These are phyloP conservation scores for Tricholauxania praeusta DNA, from an alignment of 2,888 invertebrate genomes.

Conservation along the genomic window DNA sequence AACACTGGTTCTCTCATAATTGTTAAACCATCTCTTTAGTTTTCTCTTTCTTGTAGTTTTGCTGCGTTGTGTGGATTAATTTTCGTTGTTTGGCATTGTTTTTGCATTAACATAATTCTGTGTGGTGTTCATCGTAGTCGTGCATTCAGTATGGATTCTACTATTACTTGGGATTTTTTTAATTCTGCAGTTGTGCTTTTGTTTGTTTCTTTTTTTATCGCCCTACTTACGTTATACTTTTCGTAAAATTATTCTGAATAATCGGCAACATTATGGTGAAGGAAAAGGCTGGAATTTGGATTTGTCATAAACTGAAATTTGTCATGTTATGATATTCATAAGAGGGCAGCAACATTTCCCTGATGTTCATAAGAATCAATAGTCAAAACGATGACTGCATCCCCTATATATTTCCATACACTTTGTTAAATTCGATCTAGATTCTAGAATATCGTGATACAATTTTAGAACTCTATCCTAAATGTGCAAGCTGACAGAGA, in stretches of 20 bases:
- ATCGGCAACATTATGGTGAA: neutral
- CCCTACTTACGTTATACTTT: neutral
- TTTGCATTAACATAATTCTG: conserved; percentile 25
- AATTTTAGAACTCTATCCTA: too few species aligned
- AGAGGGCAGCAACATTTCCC: too few species aligned
- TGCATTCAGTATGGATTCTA: neutral
- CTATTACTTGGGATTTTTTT: conserved; percentile 15
- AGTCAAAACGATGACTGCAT: too few species aligned
- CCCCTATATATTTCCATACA: too few species aligned
- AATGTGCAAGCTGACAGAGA: too few species aligned
- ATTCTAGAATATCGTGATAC: too few species aligned
- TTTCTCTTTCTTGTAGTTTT: neutral
- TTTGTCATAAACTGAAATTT: too few species aligned
- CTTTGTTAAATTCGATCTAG: too few species aligned
- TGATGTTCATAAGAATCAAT: too few species aligned
- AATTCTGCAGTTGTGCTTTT: neutral
- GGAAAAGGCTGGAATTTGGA: too few species aligned
- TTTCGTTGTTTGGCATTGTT: neutral
- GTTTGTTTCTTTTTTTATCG: neutral
- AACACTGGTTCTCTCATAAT: too few species aligned
- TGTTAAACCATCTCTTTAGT: neutral
- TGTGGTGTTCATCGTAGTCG: neutral
- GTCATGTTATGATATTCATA: too few species aligned
- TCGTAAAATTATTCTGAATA: conserved; percentile 9
- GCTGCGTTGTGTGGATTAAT: conserved; percentile 6